Conservation (phyloP, 2,113 vertebrate genomes). For the Myiopsitta monachus region DNA sequence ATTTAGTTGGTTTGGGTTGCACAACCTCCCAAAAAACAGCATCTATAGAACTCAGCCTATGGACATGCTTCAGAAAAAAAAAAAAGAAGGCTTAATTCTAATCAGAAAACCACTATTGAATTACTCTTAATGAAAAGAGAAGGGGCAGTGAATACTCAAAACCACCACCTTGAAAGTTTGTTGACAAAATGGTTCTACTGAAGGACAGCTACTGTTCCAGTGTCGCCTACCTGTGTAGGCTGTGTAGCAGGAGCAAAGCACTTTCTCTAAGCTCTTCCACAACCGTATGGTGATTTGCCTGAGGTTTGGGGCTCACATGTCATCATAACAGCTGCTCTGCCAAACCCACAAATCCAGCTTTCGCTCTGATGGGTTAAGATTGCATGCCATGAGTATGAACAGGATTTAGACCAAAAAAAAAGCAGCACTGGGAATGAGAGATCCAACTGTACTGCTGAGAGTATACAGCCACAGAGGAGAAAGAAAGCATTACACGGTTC, state of each 20-base stretch:
- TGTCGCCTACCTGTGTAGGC: background rate
- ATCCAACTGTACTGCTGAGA: background rate
- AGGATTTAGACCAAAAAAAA: background rate
- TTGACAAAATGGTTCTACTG: background rate
- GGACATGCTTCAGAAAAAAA: background rate
- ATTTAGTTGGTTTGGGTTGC: background rate
- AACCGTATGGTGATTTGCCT: background rate
- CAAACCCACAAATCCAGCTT: background rate
- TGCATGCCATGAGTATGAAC: background rate
- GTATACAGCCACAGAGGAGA: fast-evolving
- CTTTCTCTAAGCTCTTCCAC: background rate
- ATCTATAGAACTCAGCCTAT: background rate
- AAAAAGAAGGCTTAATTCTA: background rate
- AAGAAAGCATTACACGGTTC: fast-evolving
- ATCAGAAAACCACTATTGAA: background rate
- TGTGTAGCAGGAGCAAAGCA: background rate
- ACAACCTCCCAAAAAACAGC: background rate
- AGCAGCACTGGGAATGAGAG: background rate
- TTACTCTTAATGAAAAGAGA: background rate
- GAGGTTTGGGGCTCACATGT: background rate
- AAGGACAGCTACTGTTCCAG: background rate
- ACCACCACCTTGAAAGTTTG: background rate
- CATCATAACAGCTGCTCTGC: background rate
- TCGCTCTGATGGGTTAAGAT: background rate
- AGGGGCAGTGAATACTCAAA: background rate